A percentile compares a stretch with the other conserved stretches of the same genome.
These are phyloP conservation scores for Syngnathus typhle DNA, from an alignment of 2,113 vertebrate genomes.

Conservation along the genomic window DNA sequence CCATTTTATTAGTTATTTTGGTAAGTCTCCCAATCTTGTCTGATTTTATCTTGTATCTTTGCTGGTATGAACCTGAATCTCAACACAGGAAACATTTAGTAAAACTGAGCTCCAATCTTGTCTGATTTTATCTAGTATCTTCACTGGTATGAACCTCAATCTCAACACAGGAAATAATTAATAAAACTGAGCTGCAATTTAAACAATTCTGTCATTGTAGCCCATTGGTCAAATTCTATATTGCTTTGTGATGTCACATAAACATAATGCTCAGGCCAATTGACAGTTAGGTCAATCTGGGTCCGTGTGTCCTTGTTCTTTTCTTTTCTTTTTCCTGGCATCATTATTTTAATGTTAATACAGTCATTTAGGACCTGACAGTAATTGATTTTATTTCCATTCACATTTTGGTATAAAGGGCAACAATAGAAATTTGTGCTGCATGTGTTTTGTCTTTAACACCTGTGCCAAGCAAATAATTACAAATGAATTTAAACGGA, in stretches of 20 bases:
- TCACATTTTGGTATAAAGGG: neutral
- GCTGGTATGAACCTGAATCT: neutral
- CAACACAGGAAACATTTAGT: neutral
- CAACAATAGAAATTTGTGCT: neutral
- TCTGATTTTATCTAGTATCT: neutral
- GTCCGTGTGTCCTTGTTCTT: neutral
- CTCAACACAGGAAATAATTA: neutral
- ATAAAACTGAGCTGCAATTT: neutral
- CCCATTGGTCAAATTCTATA: neutral
- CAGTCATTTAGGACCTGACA: too few species aligned
- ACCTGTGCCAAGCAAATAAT: neutral
- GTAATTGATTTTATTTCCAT: neutral
- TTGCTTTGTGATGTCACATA: neutral
- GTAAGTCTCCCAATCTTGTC: neutral
- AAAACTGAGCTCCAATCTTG: neutral
- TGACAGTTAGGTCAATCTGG: neutral
- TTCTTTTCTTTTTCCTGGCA: neutral
- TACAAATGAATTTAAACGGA: neutral
- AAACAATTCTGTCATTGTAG: neutral
- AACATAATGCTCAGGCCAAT: neutral
- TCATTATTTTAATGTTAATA: too few species aligned
- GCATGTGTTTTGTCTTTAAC: too few species aligned
- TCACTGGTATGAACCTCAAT: neutral
- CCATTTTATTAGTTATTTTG: neutral
- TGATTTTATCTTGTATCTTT: neutral